Evolutionary conservation across 92 coral and sea anemone genomes (phyloP).

Genomic region (Metridium senile): DNA sequence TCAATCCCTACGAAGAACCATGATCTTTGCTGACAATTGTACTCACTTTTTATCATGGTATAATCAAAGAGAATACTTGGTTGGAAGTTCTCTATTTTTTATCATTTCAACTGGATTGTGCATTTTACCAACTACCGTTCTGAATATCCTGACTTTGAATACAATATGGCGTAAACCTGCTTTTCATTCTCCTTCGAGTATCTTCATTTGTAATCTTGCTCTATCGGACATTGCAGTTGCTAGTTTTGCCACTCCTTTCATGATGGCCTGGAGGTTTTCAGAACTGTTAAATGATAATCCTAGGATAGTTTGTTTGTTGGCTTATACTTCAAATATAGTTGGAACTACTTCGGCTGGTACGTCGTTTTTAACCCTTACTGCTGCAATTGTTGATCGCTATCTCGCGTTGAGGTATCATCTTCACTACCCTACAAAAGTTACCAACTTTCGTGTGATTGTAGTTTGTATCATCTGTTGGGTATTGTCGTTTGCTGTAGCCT

Average conservation of each 20-base stretch:
- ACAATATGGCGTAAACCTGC: conserved; percentile 6
- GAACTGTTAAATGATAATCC: neutral
- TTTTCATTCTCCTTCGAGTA: conserved; percentile 1
- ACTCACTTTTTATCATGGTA: neutral
- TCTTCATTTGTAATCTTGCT: conserved; percentile 8
- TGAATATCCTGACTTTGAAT: neutral
- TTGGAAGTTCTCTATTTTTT: neutral
- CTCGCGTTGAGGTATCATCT: conserved; percentile 8
- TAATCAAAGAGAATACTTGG: neutral
- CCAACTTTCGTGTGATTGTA: neutral
- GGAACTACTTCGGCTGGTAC: neutral
- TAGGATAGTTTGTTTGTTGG: neutral
- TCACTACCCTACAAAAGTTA: neutral
- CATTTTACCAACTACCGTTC: neutral
- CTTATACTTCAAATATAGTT: neutral
- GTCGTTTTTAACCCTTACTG: neutral
- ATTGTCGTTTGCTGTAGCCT: neutral
- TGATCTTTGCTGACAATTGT: neutral
- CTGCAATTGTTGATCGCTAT: conserved; percentile 13
- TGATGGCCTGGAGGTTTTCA: neutral
- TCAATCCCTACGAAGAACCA: too few species aligned
- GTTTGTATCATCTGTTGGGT: neutral
- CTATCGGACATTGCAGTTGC: conserved; percentile 12
- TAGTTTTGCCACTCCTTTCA: neutral
- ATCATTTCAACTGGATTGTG: neutral